phyloP scores from a whole-genome alignment of 1,140 invertebrate genomes.

The Papilio polytes region DNA sequence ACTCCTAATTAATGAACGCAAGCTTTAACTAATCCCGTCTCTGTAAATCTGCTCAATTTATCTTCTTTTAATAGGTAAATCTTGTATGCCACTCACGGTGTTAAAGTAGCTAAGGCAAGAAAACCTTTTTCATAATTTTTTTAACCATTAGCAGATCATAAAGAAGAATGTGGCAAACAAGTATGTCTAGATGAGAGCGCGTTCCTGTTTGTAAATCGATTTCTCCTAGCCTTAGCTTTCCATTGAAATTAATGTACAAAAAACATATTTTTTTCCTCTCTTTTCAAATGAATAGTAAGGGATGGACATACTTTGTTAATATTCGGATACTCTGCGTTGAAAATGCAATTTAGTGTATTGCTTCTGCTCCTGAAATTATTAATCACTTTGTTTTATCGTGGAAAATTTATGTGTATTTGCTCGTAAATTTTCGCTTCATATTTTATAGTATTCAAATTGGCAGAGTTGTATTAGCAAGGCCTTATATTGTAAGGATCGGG shows the following conservation, averaged over 20 bases:
- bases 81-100: conserved; percentile 2
- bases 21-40: conserved; percentile 23
- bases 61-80: conserved; percentile 24
- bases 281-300: no score
- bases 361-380: background rate
- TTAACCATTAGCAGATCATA: background rate
- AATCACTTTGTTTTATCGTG: background rate
- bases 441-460: conserved; percentile 10
- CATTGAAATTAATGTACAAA: no score
- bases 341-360: background rate
- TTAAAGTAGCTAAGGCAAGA: background rate
- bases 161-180: background rate
- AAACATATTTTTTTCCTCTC: no score
- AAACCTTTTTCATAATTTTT: background rate
- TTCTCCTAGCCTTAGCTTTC: no score
- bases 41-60: conserved; percentile 18
- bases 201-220: no score
- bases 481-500: conserved; percentile 4
- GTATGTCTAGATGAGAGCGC: background rate
- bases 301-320: no score
- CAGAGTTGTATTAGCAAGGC: conserved; percentile 5
- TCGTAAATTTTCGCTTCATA: conserved; percentile 6
- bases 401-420: background rate
- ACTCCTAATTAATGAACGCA: conserved; percentile 25
- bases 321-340: background rate